These are phyloP conservation scores for Microcebus lehilahytsara DNA, from an alignment of 2,113 vertebrate genomes.

Conservation along the genomic window DNA sequence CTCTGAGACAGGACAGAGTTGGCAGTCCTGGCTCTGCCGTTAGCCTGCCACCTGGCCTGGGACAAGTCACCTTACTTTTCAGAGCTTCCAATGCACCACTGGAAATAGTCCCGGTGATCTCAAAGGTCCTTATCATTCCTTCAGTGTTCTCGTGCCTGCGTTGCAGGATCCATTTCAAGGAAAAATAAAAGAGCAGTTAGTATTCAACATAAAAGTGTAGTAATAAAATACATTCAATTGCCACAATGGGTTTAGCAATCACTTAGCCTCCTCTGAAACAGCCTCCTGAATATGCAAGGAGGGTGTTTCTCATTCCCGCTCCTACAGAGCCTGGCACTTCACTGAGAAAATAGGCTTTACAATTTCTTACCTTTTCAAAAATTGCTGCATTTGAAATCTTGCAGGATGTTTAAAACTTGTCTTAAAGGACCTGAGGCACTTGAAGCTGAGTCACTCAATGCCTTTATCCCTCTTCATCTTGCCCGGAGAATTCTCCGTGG, in stretches of 20 bases:
- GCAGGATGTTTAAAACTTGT: neutral
- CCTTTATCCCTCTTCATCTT: neutral
- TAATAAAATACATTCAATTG: neutral
- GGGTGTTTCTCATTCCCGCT: neutral
- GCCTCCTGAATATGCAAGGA: neutral
- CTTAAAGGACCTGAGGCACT: neutral
- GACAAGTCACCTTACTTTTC: neutral
- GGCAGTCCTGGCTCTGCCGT: neutral
- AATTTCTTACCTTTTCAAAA: neutral
- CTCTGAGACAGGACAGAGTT: neutral
- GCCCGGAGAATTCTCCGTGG: neutral
- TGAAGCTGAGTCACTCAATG: neutral
- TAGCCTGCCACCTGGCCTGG: neutral
- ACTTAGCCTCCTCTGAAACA: neutral
- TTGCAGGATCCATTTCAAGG: neutral
- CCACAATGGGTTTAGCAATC: neutral
- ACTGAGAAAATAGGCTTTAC: neutral
- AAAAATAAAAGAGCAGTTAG: neutral
- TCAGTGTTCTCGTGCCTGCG: neutral
- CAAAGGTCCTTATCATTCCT: neutral
- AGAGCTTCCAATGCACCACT: neutral
- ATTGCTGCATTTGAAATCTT: constrained; percentile 25
- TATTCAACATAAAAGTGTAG: neutral
- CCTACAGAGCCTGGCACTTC: neutral
- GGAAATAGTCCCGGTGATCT: neutral